A percentile compares a stretch with the other conserved stretches of the same genome.
These are phyloP conservation scores for Gymnoscopelus microlampas DNA, from an alignment of 2,797 vertebrate species.

Conservation along the genomic window DNA sequence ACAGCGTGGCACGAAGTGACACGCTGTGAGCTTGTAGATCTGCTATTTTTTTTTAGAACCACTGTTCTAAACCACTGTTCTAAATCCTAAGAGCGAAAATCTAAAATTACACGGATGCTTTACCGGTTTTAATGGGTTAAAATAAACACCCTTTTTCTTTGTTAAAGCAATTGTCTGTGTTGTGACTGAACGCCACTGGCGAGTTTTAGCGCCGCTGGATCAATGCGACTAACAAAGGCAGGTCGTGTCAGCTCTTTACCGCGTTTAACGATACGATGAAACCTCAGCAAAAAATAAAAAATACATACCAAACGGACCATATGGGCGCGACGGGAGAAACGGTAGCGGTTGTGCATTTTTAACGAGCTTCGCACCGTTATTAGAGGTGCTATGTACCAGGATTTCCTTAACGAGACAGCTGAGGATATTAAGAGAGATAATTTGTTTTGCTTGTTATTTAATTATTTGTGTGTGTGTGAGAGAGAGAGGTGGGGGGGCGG, in stretches of 20 bases:
- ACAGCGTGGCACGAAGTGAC: too few species aligned
- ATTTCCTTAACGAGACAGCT: neutral
- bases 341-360: neutral
- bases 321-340: slow-evolving; percentile 3
- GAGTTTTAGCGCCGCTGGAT: slow-evolving; percentile 24
- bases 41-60: too few species aligned
- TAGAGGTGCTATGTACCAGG: neutral
- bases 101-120: too few species aligned
- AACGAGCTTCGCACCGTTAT: neutral
- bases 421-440: too few species aligned
- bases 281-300: slow-evolving; percentile 36
- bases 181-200: slow-evolving; percentile 22
- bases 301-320: slow-evolving; percentile 20
- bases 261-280: slow-evolving; percentile 40
- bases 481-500: neutral
- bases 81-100: too few species aligned
- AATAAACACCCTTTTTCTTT: slow-evolving; percentile 16
- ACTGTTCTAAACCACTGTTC: too few species aligned
- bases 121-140: too few species aligned
- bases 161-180: slow-evolving; percentile 5
- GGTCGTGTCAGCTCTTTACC: slow-evolving; percentile 47
- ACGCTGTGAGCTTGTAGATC: too few species aligned
- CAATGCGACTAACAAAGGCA: slow-evolving; percentile 18
- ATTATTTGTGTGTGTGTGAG: neutral
- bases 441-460: too few species aligned